phyloP scores from a whole-genome alignment of 2,113 vertebrate species.

The Percina caprodes region DNA sequence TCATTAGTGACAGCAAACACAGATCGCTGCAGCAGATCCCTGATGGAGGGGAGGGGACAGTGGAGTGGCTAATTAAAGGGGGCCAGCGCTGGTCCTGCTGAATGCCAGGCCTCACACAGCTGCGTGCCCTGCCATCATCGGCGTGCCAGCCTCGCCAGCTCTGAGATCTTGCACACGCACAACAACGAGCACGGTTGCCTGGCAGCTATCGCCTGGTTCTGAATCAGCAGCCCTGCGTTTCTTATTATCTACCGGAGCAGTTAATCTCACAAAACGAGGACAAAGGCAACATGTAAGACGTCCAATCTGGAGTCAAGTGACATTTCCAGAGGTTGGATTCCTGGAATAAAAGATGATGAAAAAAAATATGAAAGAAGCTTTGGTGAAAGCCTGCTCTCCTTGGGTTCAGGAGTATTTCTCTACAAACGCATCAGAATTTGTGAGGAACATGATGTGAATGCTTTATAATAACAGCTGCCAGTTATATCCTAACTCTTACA shows the following conservation, averaged over 20 bases:
- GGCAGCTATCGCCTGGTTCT: conserved; percentile 72
- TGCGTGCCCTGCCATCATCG: conserved; percentile 67
- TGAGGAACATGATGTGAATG: conserved; percentile 10
- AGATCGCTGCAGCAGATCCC: conserved; percentile 87
- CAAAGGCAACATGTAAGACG: conserved; percentile 43
- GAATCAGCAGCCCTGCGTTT: conserved; percentile 43
- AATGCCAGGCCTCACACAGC: conserved; percentile 86
- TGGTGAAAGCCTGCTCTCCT: background rate
- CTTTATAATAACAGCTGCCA: background rate
- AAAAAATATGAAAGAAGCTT: conserved; percentile 1
- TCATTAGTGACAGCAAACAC: conserved; percentile 92
- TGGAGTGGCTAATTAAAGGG: conserved; percentile 91
- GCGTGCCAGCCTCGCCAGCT: conserved; percentile 51
- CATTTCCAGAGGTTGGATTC: conserved; percentile 60
- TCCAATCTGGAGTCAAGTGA: conserved; percentile 58
- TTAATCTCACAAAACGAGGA: conserved; percentile 60
- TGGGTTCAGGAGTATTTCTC: background rate
- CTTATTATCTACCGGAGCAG: conserved; percentile 61
- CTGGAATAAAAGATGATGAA: conserved; percentile 46
- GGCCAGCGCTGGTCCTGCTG: conserved; percentile 74
- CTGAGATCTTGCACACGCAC: conserved; percentile 24
- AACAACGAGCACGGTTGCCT: conserved; percentile 64
- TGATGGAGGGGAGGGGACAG: conserved; percentile 83
- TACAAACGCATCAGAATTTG: background rate
- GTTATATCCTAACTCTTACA: background rate